Evolutionary conservation across 1,140 invertebrate genomes (phyloP), one percentile per base, ranked within the genome.

Genomic region (Drosophila pseudoobscura): DNA sequence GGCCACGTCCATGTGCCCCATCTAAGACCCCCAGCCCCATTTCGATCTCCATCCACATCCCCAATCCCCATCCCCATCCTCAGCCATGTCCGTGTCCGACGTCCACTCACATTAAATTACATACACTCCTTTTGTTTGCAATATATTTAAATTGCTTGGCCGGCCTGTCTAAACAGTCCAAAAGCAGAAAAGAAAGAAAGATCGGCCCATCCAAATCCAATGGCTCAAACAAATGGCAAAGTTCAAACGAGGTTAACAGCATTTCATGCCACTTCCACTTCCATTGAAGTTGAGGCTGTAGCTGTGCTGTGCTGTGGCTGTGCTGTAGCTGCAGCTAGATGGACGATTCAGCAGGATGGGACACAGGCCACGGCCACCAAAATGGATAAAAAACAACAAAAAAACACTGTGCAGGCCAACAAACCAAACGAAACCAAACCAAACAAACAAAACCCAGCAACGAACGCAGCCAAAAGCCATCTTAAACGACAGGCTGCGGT

Each of bases 221-320:
- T 87, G 83, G 83, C 83, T 88, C 79, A 89, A 80, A 88, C 80
- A 88, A 88, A 88, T 88, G 83, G 83, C 83, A 88, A 88, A 89
- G 83, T 88, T 88, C 83, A 88, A 89, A 77, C 54, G 84, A 88
- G 83, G 83, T 88, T 88, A 88, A 88, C 84, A 88, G 75, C 84
- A 88, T 89, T 83, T 89, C 72, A 89, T 83, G 78, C 73, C 78
- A 80, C 65, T 76, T 69, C 74, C 73, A 76, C 74, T 65, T 59
- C 73, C 73, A 75, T 53, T 75, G 73, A 60, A 75, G 71, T 45
- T 75, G 66, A 57, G 65, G 35, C 63, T 69, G 65, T 39, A 5
- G 35, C 35, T 39, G 31, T 31, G n/a, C n/a, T n/a, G n/a, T 31
- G 20, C 20, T 20, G 17, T 17, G 9, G 29, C 29, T 31, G 7